phyloP scores from a whole-genome alignment of 2,113 vertebrate species.

The Podarcis muralis region DNA sequence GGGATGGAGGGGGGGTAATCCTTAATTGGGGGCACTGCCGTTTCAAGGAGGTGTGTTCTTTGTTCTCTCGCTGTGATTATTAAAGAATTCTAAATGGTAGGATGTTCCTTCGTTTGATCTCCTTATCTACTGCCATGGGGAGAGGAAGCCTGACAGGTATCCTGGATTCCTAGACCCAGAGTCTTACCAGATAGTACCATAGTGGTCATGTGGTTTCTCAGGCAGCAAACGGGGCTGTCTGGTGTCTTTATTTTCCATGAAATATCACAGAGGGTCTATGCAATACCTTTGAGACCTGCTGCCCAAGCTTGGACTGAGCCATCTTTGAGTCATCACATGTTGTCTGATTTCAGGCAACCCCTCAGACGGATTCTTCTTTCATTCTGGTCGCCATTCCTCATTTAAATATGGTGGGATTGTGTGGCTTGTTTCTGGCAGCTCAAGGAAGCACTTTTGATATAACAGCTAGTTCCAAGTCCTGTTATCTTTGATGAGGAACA shows the following conservation, averaged over 20 bases:
- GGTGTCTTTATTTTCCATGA: not conserved
- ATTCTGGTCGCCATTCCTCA: slow-evolving; percentile 31
- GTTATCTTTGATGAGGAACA: slow-evolving; percentile 54
- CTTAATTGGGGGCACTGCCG: too few relatives aligned
- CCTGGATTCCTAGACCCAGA: too few relatives aligned
- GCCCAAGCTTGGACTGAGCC: not conserved
- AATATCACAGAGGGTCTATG: not conserved
- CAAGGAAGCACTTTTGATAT: not conserved
- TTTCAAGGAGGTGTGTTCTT: too few relatives aligned
- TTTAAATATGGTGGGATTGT: slow-evolving; percentile 8
- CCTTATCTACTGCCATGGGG: too few relatives aligned
- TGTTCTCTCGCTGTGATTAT: too few relatives aligned
- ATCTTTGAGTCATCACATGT: slow-evolving; percentile 30
- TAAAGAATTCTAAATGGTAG: too few relatives aligned
- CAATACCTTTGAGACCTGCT: not conserved
- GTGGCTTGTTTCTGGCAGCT: not conserved
- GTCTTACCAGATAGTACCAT: too few relatives aligned
- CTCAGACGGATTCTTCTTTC: slow-evolving; percentile 23
- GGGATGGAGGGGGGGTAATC: too few relatives aligned
- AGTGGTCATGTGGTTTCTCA: not conserved
- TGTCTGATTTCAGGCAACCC: slow-evolving; percentile 7
- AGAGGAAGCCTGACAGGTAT: too few relatives aligned
- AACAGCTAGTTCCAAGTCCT: slow-evolving; percentile 16
- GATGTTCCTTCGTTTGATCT: too few relatives aligned
- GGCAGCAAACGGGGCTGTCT: not conserved